Evolutionary conservation across 1,140 invertebrate genomes (phyloP).

Genomic region (Pogonomyrmex barbatus): DNA sequence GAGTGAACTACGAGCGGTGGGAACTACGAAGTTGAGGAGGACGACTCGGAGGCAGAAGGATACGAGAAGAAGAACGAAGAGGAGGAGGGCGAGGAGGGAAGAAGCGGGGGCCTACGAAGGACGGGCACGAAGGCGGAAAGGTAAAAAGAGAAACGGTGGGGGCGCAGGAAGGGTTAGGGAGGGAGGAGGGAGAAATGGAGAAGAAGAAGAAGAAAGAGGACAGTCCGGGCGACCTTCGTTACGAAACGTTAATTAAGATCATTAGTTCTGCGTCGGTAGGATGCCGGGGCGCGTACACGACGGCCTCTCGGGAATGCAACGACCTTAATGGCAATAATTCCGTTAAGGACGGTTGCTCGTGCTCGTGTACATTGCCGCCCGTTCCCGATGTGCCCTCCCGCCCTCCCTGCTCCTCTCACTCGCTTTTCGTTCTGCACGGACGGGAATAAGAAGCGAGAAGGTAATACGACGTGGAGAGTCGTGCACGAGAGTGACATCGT

Average conservation of each 20-base stretch:
- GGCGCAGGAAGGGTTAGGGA: neutral
- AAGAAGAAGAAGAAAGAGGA: constrained; percentile 60
- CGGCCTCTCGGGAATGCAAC: constrained; percentile 78
- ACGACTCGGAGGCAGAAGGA: constrained; percentile 36
- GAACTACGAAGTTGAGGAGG: constrained; percentile 43
- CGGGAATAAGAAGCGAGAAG: constrained; percentile 40
- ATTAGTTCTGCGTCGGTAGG: constrained; percentile 82
- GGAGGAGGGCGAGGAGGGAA: neutral
- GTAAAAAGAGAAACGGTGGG: constrained; percentile 33
- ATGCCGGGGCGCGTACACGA: constrained; percentile 78
- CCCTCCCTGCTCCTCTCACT: neutral
- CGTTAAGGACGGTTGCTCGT: constrained; percentile 76
- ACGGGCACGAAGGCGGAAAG: constrained; percentile 45
- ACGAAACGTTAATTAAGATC: constrained; percentile 85
- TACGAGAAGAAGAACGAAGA: constrained; percentile 6
- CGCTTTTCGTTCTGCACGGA: constrained; percentile 61
- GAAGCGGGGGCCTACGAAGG: constrained; percentile 17
- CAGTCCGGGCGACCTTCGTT: constrained; percentile 79
- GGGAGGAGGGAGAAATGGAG: constrained; percentile 22
- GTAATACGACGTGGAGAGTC: constrained; percentile 52
- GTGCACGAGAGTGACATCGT: constrained; percentile 76
- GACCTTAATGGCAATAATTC: constrained; percentile 82
- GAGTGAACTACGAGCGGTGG: constrained; percentile 48
- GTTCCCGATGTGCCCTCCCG: constrained; percentile 20
- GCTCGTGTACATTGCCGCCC: constrained; percentile 31